Percentiles rank a stretch among this genome's conserved stretches.
phyloP scores from a whole-genome alignment of 2,113 vertebrate genomes.

The Aegotheles bennettii region DNA sequence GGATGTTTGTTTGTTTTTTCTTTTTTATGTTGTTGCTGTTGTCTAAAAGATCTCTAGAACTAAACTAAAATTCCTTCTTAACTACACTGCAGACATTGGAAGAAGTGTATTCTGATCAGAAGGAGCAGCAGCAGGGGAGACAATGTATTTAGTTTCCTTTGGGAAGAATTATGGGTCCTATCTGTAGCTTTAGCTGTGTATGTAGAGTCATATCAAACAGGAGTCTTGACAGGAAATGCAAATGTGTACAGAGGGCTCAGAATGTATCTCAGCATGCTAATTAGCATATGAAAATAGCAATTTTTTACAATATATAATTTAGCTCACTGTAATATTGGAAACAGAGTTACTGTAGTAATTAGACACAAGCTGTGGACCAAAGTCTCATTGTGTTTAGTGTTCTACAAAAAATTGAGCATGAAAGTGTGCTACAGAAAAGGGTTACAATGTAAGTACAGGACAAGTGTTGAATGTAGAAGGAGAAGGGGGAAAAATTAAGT shows the following conservation, averaged over 20 bases:
- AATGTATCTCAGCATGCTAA: background rate
- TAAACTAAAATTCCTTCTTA: background rate
- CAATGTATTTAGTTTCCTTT: background rate
- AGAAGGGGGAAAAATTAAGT: background rate
- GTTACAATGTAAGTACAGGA: background rate
- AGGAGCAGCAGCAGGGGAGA: background rate
- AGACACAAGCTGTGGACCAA: background rate
- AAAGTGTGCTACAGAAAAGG: background rate
- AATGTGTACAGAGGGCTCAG: background rate
- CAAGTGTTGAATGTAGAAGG: background rate
- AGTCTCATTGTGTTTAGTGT: background rate
- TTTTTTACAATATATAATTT: background rate
- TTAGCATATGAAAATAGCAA: background rate
- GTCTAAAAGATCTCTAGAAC: background rate
- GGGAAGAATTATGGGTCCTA: background rate
- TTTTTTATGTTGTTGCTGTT: background rate
- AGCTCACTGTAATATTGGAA: background rate
- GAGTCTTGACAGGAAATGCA: background rate
- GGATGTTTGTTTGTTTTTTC: background rate
- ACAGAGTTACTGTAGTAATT: background rate
- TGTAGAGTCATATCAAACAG: background rate
- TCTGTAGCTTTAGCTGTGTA: background rate
- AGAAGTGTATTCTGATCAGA: background rate
- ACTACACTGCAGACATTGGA: background rate
- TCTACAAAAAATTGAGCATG: background rate